phyloP scores from a whole-genome alignment of 2,113 vertebrate genomes.

The Siniperca chuatsi region DNA sequence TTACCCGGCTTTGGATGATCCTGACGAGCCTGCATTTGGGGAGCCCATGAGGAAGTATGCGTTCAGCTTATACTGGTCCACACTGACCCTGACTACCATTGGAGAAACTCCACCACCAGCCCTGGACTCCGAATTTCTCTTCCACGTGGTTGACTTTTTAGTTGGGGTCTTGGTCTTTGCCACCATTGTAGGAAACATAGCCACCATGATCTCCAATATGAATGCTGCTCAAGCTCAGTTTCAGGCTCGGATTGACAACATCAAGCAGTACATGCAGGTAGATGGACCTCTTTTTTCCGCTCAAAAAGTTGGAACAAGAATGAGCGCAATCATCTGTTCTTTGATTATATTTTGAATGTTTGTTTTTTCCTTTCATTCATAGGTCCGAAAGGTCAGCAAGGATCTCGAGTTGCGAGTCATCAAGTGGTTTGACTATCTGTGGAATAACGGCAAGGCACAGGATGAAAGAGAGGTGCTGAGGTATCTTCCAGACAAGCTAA shows the following conservation, averaged over 20 bases:
- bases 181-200: conserved; percentile 98
- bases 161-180: conserved; percentile 98
- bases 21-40: conserved; percentile 89
- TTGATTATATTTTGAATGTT: not conserved
- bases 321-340: not conserved
- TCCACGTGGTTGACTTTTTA: conserved; percentile 94
- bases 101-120: conserved; percentile 96
- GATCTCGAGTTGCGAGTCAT: conserved; percentile 96
- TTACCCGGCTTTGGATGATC: conserved; percentile 81
- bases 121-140: conserved; percentile 94
- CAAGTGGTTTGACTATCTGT: conserved; percentile 98
- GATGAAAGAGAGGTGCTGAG: conserved; percentile 94
- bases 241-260: conserved; percentile 94
- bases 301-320: not conserved
- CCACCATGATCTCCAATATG: conserved; percentile 99
- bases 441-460: conserved; percentile 96
- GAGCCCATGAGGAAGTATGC: conserved; percentile 92
- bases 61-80: conserved; percentile 98
- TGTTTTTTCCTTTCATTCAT: not conserved
- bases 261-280: conserved; percentile 99
- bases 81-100: conserved; percentile 95
- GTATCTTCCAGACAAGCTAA: conserved; percentile 96
- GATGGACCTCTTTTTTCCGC: conserved; percentile 62
- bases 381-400: conserved; percentile 94
- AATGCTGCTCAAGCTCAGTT: conserved; percentile 96